These are phyloP conservation scores for Falco novaeseelandiae DNA, from an alignment of 2,797 vertebrate species.

Conservation along the genomic window DNA sequence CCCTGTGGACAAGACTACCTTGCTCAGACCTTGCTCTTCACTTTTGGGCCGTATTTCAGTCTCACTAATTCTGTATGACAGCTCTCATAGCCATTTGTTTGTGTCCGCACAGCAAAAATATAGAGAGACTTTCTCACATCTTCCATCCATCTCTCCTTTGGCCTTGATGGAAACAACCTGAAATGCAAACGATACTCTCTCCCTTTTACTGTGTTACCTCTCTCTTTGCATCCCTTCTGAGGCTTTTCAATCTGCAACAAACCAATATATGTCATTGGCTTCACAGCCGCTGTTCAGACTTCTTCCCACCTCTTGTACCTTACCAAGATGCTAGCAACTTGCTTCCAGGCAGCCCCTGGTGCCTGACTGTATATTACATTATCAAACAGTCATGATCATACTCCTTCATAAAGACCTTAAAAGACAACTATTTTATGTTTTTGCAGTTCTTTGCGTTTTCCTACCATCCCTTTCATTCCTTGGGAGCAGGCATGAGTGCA, in stretches of 20 bases:
- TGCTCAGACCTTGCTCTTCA: not conserved
- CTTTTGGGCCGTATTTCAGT: not conserved
- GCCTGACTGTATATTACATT: not conserved
- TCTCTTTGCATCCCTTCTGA: not conserved
- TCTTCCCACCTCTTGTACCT: not conserved
- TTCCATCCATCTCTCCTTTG: not conserved
- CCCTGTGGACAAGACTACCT: not conserved
- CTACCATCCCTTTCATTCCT: not conserved
- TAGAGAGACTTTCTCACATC: not conserved
- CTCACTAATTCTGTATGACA: not conserved
- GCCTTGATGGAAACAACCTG: not conserved
- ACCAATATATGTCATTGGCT: not conserved
- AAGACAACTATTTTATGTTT: not conserved
- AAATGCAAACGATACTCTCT: not conserved
- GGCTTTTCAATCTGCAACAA: not conserved
- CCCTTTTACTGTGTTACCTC: not conserved
- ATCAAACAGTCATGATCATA: not conserved
- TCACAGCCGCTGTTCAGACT: not conserved
- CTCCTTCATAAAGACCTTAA: not conserved
- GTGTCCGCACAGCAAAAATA: not conserved
- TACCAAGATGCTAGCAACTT: not conserved
- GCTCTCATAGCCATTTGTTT: not conserved
- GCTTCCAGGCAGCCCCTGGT: not conserved
- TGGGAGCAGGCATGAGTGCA: not conserved
- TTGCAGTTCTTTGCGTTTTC: not conserved